Conservation (phyloP, 2,797 vertebrate species). For the Brachyrhaphis roseni region DNA sequence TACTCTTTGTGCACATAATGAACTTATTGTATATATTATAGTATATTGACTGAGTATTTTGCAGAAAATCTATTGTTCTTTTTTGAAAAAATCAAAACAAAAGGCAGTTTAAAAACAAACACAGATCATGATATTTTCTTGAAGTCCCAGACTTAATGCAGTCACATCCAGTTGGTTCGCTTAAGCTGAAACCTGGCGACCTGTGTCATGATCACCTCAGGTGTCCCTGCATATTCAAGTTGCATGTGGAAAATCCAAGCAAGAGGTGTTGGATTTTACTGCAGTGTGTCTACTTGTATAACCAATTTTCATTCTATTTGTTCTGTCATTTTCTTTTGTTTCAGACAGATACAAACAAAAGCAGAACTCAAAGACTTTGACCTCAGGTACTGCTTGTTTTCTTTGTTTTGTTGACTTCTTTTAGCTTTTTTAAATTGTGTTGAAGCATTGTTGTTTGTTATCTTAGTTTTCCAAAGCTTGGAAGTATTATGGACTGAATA, state of each 20-base stretch:
- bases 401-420: conserved; percentile 38
- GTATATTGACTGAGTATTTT: background rate
- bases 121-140: background rate
- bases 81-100: background rate
- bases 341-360: conserved; percentile 94
- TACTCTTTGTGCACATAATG: background rate
- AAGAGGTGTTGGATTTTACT: conserved; percentile 37
- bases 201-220: conserved; percentile 28
- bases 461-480: background rate
- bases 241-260: conserved; percentile 48
- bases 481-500: background rate
- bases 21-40: background rate
- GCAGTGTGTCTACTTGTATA: conserved; percentile 33
- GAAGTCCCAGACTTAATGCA: background rate
- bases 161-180: background rate
- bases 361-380: conserved; percentile 87
- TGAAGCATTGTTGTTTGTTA: conserved; percentile 32
- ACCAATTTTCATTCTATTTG: conserved; percentile 60
- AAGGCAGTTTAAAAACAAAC: background rate
- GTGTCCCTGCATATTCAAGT: conserved; percentile 45
- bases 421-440: background rate
- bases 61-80: background rate
- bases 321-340: conserved; percentile 73
- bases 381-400: conserved; percentile 80
- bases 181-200: conserved; percentile 18